Evolutionary conservation across 1,140 invertebrate species (phyloP), one percentile per base, ranked within the genome.

Genomic region (Pomacea maculata): DNA sequence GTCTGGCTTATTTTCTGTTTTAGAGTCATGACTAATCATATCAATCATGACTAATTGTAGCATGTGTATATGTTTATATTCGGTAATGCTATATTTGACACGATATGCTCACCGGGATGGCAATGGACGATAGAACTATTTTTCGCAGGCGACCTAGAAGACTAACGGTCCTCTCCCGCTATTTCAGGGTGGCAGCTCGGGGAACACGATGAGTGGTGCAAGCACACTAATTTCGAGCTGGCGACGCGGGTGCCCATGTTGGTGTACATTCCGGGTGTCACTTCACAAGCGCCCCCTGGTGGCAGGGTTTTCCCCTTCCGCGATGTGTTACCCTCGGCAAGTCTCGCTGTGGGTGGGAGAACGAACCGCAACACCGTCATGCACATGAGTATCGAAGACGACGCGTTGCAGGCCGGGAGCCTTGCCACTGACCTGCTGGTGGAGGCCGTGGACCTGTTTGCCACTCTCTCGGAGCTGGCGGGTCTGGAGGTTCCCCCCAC

Each of bases 201-300:
- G 57, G 95, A 97, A 92, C 96, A 96, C 87, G 78, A 78, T 17
- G 93, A 95, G 88, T 97, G 96, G 95, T 94, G 95, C 25, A 97
- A 97, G 91, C 96, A 95, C 87, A 97, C 95, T 87, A 96, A 96
- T 89, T 97, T 95, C 87, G 95, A 97, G 82, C 94, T 95, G 21
- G 94, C 95, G 1, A 89, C 95, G 14, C 93, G 93, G 79, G 95
- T 96, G n/a, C 96, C 96, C 1, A 90, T 97, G 61, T 93, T 97
- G 72, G 93, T 97, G 52, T 93, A 93, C 34, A 92, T 94, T 73
- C 95, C 95, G 3, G 88, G 90, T 52, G 21, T 83, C 55, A 86
- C 85, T 10, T n/a, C n/a, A 15, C 57, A 65, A 25, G n/a, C 12
- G 71, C 63, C 34, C 45, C 64, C 75, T 21, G 25, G 11, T 6